These are phyloP conservation scores for Petrolisthes manimaculis DNA, from an alignment of 2,888 invertebrate species.

Conservation along the genomic window DNA sequence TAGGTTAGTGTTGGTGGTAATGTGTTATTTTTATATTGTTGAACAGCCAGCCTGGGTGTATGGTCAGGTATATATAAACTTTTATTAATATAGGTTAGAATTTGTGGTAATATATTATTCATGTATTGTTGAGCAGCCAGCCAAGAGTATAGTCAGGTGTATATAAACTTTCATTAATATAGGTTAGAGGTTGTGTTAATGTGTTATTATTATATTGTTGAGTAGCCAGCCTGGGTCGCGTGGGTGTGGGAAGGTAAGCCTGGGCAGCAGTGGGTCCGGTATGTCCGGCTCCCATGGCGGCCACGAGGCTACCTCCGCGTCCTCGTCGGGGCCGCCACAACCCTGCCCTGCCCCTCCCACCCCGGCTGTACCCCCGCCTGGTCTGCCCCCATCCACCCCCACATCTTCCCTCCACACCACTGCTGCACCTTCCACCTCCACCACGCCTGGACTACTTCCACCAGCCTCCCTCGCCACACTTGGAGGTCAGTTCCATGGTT, in stretches of 20 bases:
- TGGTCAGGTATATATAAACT: no score
- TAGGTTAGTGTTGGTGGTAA: background rate
- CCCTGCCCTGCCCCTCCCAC: conserved; percentile 72
- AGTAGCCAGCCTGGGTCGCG: conserved; percentile 73
- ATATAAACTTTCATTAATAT: background rate
- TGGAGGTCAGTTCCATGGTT: conserved; percentile 68
- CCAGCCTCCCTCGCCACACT: conserved; percentile 69
- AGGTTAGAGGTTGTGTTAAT: background rate
- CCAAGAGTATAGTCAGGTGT: background rate
- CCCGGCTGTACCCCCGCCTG: conserved; percentile 67
- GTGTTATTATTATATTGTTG: background rate
- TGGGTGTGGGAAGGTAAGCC: conserved; percentile 69
- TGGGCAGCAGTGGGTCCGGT: conserved; percentile 66
- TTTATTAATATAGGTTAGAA: background rate
- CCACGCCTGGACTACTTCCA: conserved; percentile 67
- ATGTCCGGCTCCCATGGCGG: conserved; percentile 64
- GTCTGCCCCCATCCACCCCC: conserved; percentile 58
- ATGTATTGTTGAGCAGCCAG: background rate
- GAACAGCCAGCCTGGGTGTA: no score
- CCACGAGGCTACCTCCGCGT: conserved; percentile 37
- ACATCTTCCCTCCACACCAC: conserved; percentile 55
- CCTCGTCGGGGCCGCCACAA: conserved; percentile 48
- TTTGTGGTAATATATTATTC: background rate
- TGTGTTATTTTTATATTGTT: no score
- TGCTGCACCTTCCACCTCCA: conserved; percentile 67